Base-by-base conservation (phyloP, 2,888 invertebrate genomes). In the Marasmarcha lunaedactyla region DNA sequence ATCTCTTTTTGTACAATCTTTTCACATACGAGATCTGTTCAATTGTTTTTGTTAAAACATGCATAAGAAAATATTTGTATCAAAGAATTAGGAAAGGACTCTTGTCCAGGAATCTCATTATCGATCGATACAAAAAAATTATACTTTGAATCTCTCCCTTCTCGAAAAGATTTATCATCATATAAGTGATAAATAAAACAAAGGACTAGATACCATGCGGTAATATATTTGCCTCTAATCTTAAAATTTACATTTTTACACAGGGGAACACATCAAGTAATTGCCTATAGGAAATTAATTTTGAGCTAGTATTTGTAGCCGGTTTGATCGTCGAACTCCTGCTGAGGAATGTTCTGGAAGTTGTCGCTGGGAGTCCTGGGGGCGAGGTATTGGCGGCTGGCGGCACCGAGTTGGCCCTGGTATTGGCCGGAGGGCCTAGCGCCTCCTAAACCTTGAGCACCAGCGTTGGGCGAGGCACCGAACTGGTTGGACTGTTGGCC, bases 291-390 rank as follows among this genome's bases (percentile, higher is more conserved):
- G 7, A n/a, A n/a, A 30, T 34, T 14, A 13, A 13, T 14, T 6
- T 12, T 2, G 34, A 7, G 4, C 55, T 63, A 79, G 43, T 81
- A 81, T 15, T 68, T 63, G 53, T 81, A 81, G 35, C 78, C 78
- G 13, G 74, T 74, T 39, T 72, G 48, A 42, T 76, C 79, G 37
- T 83, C 74, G 42, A 83, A 83, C 20, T 61, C 48, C 45, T 81
- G 81, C 42, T 78, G 77, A 13, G 74, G 72, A 34, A 52, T 49
- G 46, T 68, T 62, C 46, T 68, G 62, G 54, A 54, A 54, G 49
- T 38, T 52, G 7, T 53, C 54, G 15, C 60, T 51, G 15, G 55
- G 41, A 20, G 20, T 7, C 43, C 61, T 65, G 1, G 79, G 77
- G 4, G 73, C 62, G 45, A 71, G 54, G 56, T 79, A 78, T 48